Base-by-base conservation (phyloP, 2,888 invertebrate genomes). In the Idaea dimidiata region DNA sequence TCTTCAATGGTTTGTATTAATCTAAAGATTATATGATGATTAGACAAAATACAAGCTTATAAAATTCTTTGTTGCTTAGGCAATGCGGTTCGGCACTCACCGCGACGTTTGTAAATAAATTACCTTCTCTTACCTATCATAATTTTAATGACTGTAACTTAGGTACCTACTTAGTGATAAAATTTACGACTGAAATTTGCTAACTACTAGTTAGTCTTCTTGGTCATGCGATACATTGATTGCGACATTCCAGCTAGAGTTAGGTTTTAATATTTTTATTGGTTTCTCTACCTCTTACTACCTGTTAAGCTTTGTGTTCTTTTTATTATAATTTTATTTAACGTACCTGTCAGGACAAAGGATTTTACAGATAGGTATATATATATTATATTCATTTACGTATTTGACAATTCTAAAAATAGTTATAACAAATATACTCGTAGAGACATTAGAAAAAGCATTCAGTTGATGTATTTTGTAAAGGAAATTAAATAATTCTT, bases 21-120 rank as follows among this genome's bases (percentile, higher is more conserved):
- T n/a, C n/a, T n/a, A n/a, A n/a, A n/a, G n/a, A n/a, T n/a, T n/a
- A 62, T 61, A 66, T 61, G 61, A 66, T 63, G 66, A 59, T 65
- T 43, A 62, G 24, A 24, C 24, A 24, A 24, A 24, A 24, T 24
- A 24, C n/a, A 24, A 24, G 24, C 24, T 24, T 5, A 24, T 24
- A 24, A 24, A n/a, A 24, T 24, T 24, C 3, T 24, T 24, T 24
- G 24, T 24, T 5, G 24, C 1, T 24, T 24, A 24, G 24, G 24
- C 24, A 24, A 24, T 24, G 24, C 24, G 5, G 24, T 5, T 24
- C 24, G 63, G 63, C 59, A 55, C 59, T 63, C 59, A 55, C 59
- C 66, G 61, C 43, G 43, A 8, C 43, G 8, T 43, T 43, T 7
- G 14, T 14, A 43, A 10, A 43, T 14, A 10, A 43, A 24, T 24